These are phyloP conservation scores for Cheilosia variabilis DNA, from an alignment of 2,888 invertebrate species.

Conservation along the genomic window DNA sequence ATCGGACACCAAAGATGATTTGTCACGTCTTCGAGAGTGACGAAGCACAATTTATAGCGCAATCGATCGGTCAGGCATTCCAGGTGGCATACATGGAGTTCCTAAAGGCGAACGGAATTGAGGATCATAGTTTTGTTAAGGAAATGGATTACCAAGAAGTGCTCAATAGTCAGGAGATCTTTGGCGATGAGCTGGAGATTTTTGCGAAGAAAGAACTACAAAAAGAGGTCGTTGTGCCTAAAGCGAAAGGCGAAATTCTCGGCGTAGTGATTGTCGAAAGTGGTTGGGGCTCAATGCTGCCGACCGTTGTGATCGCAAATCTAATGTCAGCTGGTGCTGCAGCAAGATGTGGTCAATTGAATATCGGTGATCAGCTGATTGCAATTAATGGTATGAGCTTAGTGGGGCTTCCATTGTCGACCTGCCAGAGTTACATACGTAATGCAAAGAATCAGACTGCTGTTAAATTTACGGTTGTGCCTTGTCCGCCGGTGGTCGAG, in stretches of 20 bases:
- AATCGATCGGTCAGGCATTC: conserved; percentile 99
- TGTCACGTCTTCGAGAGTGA: conserved; percentile 99
- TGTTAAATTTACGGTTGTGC: conserved; percentile 99
- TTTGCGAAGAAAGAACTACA: conserved; percentile 99
- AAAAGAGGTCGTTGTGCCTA: conserved; percentile 99
- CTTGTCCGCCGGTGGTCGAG: conserved; percentile 99
- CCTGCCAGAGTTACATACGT: conserved; percentile 99
- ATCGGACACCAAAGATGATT: conserved; percentile 98
- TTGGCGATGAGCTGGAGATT: conserved; percentile 99
- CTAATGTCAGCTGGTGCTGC: conserved; percentile 98
- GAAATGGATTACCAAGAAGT: conserved; percentile 99
- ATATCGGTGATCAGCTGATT: conserved; percentile 99
- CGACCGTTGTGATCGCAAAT: conserved; percentile 99
- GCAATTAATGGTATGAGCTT: conserved; percentile 99
- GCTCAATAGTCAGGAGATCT: conserved; percentile 99
- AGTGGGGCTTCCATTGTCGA: conserved; percentile 98
- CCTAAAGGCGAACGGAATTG: conserved; percentile 99
- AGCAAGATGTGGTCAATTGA: conserved; percentile 98
- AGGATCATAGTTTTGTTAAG: conserved; percentile 99
- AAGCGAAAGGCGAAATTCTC: conserved; percentile 98
- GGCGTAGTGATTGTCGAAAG: conserved; percentile 99
- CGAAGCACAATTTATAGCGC: conserved; percentile 99
- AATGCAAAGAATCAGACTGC: conserved; percentile 99
- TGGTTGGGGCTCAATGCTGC: conserved; percentile 99
- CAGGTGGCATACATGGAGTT: conserved; percentile 99